Evolutionary conservation across 2,888 invertebrate species (phyloP).

Genomic region (Eupithecia tripunctaria): DNA sequence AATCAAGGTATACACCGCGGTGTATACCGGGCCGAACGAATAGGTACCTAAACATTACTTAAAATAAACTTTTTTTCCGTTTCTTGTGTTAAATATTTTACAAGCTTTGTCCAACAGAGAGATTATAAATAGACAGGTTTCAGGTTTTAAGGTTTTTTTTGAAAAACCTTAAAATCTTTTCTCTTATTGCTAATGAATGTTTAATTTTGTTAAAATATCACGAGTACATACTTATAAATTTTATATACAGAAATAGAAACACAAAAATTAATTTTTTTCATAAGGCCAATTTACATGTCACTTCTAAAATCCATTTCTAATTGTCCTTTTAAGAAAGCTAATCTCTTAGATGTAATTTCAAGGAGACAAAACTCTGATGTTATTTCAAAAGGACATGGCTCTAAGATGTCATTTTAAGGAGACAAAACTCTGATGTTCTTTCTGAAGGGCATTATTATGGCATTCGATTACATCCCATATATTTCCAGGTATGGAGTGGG

Average conservation of each 20-base stretch:
- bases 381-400: not conserved
- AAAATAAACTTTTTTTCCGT: not conserved
- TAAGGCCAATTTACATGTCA: not conserved
- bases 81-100: not conserved
- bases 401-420: not conserved
- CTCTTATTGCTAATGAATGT: not conserved
- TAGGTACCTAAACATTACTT: too few species aligned
- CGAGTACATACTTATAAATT: not conserved
- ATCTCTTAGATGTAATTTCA: not conserved
- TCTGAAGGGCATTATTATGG: not conserved
- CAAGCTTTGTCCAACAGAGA: not conserved
- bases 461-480: not conserved
- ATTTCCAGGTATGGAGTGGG: constrained; percentile 88
- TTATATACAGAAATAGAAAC: not conserved
- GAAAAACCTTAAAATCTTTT: too few species aligned
- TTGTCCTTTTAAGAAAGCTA: not conserved
- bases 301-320: not conserved
- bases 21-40: too few species aligned
- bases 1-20: too few species aligned
- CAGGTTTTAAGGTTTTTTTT: not conserved
- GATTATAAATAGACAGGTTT: not conserved
- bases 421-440: not conserved
- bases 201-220: not conserved
- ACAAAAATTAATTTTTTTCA: too few species aligned
- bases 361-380: not conserved